Base-by-base conservation (phyloP, 2,797 vertebrate genomes). In the Kryptolebias ocellatus region DNA sequence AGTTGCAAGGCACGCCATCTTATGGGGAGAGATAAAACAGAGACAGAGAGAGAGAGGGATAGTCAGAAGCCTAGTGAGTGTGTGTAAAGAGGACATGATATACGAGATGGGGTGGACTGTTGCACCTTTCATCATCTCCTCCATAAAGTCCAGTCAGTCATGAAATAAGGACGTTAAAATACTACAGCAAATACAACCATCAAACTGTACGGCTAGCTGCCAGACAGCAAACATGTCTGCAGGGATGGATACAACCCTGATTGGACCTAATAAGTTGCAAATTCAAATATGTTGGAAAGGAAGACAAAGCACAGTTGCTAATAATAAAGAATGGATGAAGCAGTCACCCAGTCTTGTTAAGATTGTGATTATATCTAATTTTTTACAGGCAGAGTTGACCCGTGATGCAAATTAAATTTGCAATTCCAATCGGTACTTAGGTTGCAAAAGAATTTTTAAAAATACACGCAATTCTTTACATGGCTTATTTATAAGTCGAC, bases 111-210 rank as follows among this genome's bases (percentile, higher is more conserved):
- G 83, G 87, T 86, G 73, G 89, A 90, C 86, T 87, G 84, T 86
- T 80, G 89, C 87, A 87, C 91, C 92, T 93, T 93, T 91, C 90
- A 92, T 93, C 90, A 91, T 91, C 87, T 89, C 81, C 77, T 82
- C 92, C 81, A 92, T 93, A 90, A 93, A 92, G 89, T 89, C 85
- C 85, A 91, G 83, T 83, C 92, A 89, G 88, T 92, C 93, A 92
- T 93, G 90, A 94, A 92, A 94, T 91, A 89, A 91, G 90, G 83
- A 88, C 79, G 84, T 92, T 90, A 92, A 91, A 93, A 90, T 84
- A 81, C 82, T 70, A 85, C 81, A 67, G 85, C 86, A 91, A 92
- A 92, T 84, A 90, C 81, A 83, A 86, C 73, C 79, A 66, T 85
- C 82, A 87, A 79, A 87, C 66, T 83, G 74, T 79, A 57, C 60